These are phyloP conservation scores for Exaiptasia diaphana DNA, from an alignment of 64 coral and sea anemone species.

Conservation along the genomic window DNA sequence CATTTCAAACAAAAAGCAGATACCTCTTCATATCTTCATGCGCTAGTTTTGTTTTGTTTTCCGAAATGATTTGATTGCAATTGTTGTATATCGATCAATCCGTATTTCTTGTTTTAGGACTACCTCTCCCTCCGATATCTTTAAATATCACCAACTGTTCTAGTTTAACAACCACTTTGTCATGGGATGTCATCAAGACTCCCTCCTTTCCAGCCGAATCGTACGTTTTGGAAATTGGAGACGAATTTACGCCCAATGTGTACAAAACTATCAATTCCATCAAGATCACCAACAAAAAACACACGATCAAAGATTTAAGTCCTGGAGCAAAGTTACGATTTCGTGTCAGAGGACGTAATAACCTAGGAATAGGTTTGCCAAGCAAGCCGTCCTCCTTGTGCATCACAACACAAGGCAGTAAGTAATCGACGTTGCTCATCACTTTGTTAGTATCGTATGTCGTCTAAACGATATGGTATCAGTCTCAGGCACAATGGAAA, in stretches of 20 bases:
- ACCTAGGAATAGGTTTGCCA: neutral
- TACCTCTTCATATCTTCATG: too few relatives aligned
- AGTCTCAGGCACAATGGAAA: too few relatives aligned
- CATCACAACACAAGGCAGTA: neutral
- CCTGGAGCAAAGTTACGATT: neutral
- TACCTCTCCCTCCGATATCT: slow-evolving; percentile 16
- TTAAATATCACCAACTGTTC: slow-evolving; percentile 3
- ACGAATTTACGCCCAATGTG: neutral
- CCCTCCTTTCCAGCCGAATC: neutral
- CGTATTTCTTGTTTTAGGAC: neutral
- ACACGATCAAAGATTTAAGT: neutral
- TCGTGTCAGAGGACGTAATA: slow-evolving; percentile 18
- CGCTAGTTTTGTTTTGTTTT: too few relatives aligned
- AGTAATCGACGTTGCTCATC: too few relatives aligned
- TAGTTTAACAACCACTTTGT: neutral
- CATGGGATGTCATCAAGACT: neutral
- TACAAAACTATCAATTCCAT: neutral
- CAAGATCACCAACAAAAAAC: neutral
- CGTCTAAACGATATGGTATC: too few relatives aligned
- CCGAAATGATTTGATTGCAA: too few relatives aligned
- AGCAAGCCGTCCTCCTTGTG: neutral
- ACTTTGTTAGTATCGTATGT: too few relatives aligned
- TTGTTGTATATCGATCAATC: too few relatives aligned
- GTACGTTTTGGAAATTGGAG: slow-evolving; percentile 11
- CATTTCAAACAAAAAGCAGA: too few relatives aligned